Evolutionary conservation across 1,140 invertebrate genomes (phyloP).

Genomic region (Heterodera schachtii): DNA sequence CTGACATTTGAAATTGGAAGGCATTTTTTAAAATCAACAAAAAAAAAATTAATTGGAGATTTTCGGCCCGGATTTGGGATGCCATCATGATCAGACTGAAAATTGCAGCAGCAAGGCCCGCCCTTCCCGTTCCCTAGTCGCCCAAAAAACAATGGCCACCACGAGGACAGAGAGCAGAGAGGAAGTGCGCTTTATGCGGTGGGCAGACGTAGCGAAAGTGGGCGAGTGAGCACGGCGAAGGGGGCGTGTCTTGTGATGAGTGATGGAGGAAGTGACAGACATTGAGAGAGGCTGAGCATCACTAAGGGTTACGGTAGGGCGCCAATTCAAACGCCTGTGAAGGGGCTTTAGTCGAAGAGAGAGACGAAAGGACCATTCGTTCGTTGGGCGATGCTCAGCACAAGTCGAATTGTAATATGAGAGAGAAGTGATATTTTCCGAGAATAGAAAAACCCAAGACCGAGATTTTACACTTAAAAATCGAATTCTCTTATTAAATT

Average conservation of each 20-base stretch:
- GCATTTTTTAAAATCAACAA: background rate
- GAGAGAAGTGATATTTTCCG: too few relatives aligned
- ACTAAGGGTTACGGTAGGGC: background rate
- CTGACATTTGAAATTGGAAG: too few relatives aligned
- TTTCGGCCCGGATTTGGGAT: background rate
- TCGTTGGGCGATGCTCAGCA: background rate
- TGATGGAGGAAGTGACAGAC: background rate
- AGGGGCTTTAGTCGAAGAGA: background rate
- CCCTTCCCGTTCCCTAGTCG: background rate
- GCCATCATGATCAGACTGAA: slow-evolving; percentile 5
- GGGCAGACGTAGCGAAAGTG: background rate
- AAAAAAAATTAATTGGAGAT: background rate
- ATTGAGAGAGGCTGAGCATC: background rate
- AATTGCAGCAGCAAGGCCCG: background rate
- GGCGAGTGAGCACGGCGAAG: background rate
- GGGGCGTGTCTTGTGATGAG: background rate
- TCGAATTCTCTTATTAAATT: too few relatives aligned
- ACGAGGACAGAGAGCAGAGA: background rate
- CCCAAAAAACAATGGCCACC: background rate
- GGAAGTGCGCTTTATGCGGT: background rate
- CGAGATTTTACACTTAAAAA: too few relatives aligned
- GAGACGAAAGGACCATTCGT: background rate
- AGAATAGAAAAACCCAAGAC: too few relatives aligned
- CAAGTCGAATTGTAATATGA: too few relatives aligned
- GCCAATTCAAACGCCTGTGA: background rate